phyloP scores from a whole-genome alignment of 2,797 vertebrate species.

The Eulemur coronatus region DNA sequence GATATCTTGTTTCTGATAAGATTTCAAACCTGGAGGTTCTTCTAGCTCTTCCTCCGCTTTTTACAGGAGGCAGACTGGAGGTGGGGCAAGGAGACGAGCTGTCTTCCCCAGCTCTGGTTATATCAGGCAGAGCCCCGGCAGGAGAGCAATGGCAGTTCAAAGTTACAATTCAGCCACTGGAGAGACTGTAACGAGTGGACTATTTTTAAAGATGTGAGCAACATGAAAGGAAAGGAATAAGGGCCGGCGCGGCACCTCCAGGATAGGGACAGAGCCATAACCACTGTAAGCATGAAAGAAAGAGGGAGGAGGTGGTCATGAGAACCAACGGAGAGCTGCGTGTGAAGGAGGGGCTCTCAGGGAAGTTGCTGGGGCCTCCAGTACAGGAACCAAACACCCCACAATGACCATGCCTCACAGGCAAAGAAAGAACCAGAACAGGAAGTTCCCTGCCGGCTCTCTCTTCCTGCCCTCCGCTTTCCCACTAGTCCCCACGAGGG shows the following conservation, averaged over 20 bases:
- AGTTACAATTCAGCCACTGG: neutral
- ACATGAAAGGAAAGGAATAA: neutral
- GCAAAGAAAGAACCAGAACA: neutral
- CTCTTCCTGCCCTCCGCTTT: neutral
- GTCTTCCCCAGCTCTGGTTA: accelerated
- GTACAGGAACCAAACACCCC: accelerated
- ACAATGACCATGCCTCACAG: neutral
- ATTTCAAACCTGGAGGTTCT: neutral
- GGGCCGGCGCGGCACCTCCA: neutral
- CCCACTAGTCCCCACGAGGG: neutral
- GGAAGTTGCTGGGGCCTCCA: neutral
- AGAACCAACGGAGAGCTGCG: neutral
- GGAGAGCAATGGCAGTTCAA: neutral
- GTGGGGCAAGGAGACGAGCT: neutral
- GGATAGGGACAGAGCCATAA: neutral
- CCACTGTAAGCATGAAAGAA: neutral
- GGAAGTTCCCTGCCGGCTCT: accelerated
- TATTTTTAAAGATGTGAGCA: neutral
- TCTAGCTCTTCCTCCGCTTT: neutral
- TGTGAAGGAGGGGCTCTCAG: neutral
- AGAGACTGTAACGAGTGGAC: neutral
- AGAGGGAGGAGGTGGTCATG: neutral
- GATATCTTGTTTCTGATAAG: neutral
- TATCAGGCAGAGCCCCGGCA: neutral
- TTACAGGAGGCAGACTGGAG: neutral